phyloP scores from a whole-genome alignment of 1,140 invertebrate genomes.

The Cydia amplana region DNA sequence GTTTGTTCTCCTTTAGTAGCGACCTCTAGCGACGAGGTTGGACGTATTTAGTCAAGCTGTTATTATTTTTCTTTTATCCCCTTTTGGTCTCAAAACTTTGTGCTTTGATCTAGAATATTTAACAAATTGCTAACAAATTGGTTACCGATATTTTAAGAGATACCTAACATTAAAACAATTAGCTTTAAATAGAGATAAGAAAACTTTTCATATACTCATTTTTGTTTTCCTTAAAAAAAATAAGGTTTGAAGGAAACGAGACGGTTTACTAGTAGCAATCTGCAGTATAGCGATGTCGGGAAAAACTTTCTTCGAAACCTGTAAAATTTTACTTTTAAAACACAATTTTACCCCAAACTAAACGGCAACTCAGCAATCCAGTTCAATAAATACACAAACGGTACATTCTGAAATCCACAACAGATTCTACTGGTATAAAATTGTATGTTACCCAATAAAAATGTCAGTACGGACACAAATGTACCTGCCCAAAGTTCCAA shows the following conservation, averaged over 20 bases:
- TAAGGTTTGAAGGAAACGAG: too few relatives aligned
- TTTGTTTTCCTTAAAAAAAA: too few relatives aligned
- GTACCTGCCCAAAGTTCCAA: background rate
- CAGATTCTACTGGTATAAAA: background rate
- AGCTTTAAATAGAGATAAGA: too few relatives aligned
- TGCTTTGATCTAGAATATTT: too few relatives aligned
- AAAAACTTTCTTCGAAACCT: background rate
- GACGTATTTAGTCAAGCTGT: background rate
- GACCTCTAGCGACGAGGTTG: background rate
- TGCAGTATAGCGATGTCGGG: too few relatives aligned
- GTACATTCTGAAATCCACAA: background rate
- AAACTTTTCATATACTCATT: too few relatives aligned
- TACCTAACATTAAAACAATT: too few relatives aligned
- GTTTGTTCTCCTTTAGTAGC: background rate
- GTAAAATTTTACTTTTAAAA: background rate
- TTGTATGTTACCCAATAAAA: constrained; percentile 2
- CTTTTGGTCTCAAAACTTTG: too few relatives aligned
- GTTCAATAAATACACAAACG: background rate
- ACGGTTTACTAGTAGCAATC: too few relatives aligned
- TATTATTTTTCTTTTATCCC: too few relatives aligned
- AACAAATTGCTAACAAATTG: too few relatives aligned
- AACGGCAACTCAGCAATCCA: background rate
- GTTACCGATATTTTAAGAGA: too few relatives aligned
- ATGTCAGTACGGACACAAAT: background rate
- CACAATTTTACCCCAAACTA: background rate